Base-by-base conservation (phyloP, 2,888 invertebrate genomes). In the Isotomurus palustris region DNA sequence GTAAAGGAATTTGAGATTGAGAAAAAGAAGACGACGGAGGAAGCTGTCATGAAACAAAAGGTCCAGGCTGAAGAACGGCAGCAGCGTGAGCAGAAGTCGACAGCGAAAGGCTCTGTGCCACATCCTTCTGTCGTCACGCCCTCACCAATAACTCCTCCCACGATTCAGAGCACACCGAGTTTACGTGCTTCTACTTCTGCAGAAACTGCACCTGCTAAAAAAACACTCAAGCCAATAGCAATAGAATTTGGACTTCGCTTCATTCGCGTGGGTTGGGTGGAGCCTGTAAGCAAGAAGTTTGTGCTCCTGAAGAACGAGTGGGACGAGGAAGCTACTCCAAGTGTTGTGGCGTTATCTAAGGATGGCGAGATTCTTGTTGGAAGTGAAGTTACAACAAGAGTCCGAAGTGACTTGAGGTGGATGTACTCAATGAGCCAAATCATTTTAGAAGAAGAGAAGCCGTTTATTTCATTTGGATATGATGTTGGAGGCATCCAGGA, bases 181-280 rank as follows among this genome's bases (percentile, higher is more conserved):
- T 40, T 6, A 6, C 10, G 6, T 40, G 17, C n/a, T n/a, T n/a
- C n/a, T n/a, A 17, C 17, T 40, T n/a, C 5, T 32, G 8, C 32
- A 10, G 8, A 14, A 32, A 6, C 40, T n/a, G 6, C 12, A 40
- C 10, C 40, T 19, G 10, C n/a, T n/a, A n/a, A n/a, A n/a, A 12
- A 27, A 29, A 4, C 27, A 28, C 10, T 5, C 12, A 27, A 6
- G 47, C 28, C 28, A 27, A n/a, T 47, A 5, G 47, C 47, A 12
- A 47, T 47, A 27, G 47, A 47, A 21, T 47, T 47, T 24, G 47
- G 47, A 5, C n/a, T 47, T 8, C 17, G 17, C 47, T 4, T 27
- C 8, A 29, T 47, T 5, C 12, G 24, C 12, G 27, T 25, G 28
- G 47, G 47, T 6, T 29, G 47, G 29, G 14, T 28, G 6, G 19